Evolutionary conservation across 2,113 vertebrate genomes (phyloP).

Genomic region (Fukomys damarensis): DNA sequence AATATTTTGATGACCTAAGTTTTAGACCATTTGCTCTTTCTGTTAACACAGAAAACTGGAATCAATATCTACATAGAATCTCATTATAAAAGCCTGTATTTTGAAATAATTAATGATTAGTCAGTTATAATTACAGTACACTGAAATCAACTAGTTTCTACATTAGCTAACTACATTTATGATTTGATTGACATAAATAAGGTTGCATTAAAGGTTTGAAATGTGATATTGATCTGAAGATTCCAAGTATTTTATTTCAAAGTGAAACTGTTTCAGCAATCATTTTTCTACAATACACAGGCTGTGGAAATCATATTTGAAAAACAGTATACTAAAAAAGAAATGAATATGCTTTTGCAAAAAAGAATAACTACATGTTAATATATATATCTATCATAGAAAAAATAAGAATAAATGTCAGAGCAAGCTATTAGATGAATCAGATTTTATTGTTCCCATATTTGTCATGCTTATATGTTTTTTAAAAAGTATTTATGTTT

Average conservation of each 20-base stretch:
- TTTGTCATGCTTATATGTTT: constrained; percentile 24
- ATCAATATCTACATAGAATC: constrained; percentile 77
- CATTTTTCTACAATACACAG: constrained; percentile 50
- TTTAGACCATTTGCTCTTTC: constrained; percentile 52
- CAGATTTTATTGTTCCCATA: constrained; percentile 38
- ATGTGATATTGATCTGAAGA: constrained; percentile 77
- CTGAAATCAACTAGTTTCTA: constrained; percentile 72
- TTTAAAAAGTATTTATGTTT: constrained; percentile 31
- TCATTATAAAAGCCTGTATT: constrained; percentile 74
- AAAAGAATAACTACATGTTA: constrained; percentile 51
- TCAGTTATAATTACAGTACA: constrained; percentile 60
- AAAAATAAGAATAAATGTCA: constrained; percentile 64
- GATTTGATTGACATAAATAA: constrained; percentile 77
- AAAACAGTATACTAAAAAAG: constrained; percentile 58
- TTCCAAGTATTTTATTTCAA: constrained; percentile 68
- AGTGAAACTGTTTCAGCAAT: constrained; percentile 65
- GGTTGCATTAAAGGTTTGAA: constrained; percentile 64
- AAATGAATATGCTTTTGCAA: constrained; percentile 60
- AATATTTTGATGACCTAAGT: constrained; percentile 31
- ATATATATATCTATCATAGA: constrained; percentile 34
- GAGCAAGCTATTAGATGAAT: constrained; percentile 42
- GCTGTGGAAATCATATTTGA: constrained; percentile 31
- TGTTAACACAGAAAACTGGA: constrained; percentile 65
- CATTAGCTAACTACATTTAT: constrained; percentile 59
- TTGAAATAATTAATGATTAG: constrained; percentile 77